Percentiles rank a stretch among this genome's conserved stretches.
Evolutionary conservation across 2,113 vertebrate genomes (phyloP).

Genomic region (Psittacus erithacus): DNA sequence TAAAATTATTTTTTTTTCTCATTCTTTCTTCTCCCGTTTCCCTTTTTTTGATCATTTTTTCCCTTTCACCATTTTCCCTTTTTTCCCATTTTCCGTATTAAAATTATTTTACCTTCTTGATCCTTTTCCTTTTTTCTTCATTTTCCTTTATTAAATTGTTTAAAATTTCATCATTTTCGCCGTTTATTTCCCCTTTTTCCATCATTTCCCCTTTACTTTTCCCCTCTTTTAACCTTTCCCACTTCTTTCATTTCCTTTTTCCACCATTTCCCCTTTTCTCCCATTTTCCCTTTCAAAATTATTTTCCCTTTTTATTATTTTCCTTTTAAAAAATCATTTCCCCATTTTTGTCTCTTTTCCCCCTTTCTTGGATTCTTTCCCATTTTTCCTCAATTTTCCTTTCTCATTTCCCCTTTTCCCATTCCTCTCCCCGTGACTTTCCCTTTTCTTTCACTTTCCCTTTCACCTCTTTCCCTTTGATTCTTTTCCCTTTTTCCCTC

Average conservation of each 20-base stretch:
- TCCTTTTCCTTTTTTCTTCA: too few relatives aligned
- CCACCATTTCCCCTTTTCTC: not conserved
- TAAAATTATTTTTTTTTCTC: not conserved
- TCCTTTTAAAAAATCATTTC: not conserved
- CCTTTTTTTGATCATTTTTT: not conserved
- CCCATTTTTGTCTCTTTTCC: not conserved
- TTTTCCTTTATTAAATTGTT: not conserved
- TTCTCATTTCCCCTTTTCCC: not conserved
- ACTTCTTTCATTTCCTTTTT: not conserved
- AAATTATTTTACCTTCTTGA: not conserved
- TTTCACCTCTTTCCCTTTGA: not conserved
- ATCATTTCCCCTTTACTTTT: not conserved
- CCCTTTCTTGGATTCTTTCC: not conserved
- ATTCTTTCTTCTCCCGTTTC: too few relatives aligned
- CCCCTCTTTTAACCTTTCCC: not conserved
- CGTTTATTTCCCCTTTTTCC: not conserved
- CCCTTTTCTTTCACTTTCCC: not conserved
- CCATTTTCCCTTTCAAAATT: not conserved
- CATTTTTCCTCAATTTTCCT: not conserved
- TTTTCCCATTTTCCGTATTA: not conserved
- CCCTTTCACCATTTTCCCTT: not conserved
- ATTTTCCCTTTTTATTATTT: not conserved
- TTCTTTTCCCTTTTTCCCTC: not conserved
- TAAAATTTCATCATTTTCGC: not conserved
- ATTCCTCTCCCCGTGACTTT: too few relatives aligned